phyloP scores from a whole-genome alignment of 2,888 invertebrate species.

The Apotomis capreana region DNA sequence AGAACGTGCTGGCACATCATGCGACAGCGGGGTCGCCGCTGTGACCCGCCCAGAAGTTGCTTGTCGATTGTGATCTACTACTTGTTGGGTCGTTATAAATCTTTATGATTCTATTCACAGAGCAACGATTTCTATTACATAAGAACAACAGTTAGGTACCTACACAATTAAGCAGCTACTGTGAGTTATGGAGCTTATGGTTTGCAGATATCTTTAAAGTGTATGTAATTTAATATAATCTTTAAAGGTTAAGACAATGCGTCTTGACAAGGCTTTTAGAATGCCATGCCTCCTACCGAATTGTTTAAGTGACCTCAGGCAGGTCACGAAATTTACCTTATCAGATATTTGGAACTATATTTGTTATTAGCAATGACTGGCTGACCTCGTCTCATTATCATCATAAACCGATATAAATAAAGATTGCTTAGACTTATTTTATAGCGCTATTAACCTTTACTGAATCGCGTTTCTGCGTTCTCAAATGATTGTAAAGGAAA shows the following conservation, averaged over 20 bases:
- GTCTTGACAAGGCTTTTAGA: slow-evolving; percentile 64
- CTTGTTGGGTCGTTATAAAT: slow-evolving; percentile 41
- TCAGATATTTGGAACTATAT: slow-evolving; percentile 72
- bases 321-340: slow-evolving; percentile 72
- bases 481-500: slow-evolving; percentile 8
- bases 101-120: slow-evolving; percentile 23
- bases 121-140: slow-evolving; percentile 41
- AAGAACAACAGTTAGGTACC: slow-evolving; percentile 26
- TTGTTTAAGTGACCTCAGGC: slow-evolving; percentile 59
- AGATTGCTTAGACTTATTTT: slow-evolving; percentile 17
- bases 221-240: slow-evolving; percentile 25
- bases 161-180: slow-evolving; percentile 20
- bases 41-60: slow-evolving; percentile 51
- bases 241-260: slow-evolving; percentile 37
- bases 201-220: slow-evolving; percentile 10
- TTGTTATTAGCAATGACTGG: slow-evolving; percentile 69
- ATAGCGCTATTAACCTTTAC: slow-evolving; percentile 34
- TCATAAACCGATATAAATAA: slow-evolving; percentile 41
- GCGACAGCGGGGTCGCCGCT: slow-evolving; percentile 53
- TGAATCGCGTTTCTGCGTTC: slow-evolving; percentile 7
- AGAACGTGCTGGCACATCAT: slow-evolving; percentile 48
- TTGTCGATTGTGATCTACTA: slow-evolving; percentile 53
- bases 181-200: slow-evolving; percentile 22
- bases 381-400: slow-evolving; percentile 60
- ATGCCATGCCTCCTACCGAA: slow-evolving; percentile 53